Base-by-base conservation (phyloP, 1,140 invertebrate genomes). In the Philopotamus ludificatus region DNA sequence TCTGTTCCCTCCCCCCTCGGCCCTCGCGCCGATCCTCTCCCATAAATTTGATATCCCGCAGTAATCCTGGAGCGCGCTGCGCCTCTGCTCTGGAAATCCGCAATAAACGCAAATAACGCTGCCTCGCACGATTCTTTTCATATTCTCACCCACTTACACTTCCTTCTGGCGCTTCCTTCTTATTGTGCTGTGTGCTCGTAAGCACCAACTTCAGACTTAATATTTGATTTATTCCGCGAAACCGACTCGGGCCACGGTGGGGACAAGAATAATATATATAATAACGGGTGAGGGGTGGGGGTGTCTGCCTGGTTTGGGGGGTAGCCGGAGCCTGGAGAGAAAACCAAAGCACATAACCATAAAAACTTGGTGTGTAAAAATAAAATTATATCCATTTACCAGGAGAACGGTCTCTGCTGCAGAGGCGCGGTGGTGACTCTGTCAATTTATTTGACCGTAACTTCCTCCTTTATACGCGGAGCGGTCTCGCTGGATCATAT, bases 191-290 rank as follows among this genome's bases (percentile, higher is more conserved):
- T 26, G 28, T 45, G 58, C 21, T 63, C 67, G 58, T 57, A 66
- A 61, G 63, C 63, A 55, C 59, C 67, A 65, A 65, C 67, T 69
- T 59, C 60, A 69, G 63, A 65, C 67, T 69, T 69, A 66, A 69
- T 69, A 69, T 69, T 69, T 69, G 67, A 69, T 69, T 69, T 69
- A 69, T 66, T 59, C 59, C 39, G 47, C 9, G 39, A 34, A 26
- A 12, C 15, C 26, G 7, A 21, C 16, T 10, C 18, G 15, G 26
- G 28, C 4, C 22, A 9, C 3, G 15, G n/a, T 9, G 2, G 34
- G 54, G 16, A 41, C 22, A 28, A n/a, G 39, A 42, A 57, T 57
- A 55, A 21, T 57, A 57, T 34, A 34, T 34, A 34, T 34, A 34
- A 34, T 34, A 34, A 34, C 28, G 28, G 28, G 28, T 34, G 28